These are phyloP conservation scores for Erythrocebus patas DNA, from an alignment of 2,113 vertebrate species.

Conservation along the genomic window DNA sequence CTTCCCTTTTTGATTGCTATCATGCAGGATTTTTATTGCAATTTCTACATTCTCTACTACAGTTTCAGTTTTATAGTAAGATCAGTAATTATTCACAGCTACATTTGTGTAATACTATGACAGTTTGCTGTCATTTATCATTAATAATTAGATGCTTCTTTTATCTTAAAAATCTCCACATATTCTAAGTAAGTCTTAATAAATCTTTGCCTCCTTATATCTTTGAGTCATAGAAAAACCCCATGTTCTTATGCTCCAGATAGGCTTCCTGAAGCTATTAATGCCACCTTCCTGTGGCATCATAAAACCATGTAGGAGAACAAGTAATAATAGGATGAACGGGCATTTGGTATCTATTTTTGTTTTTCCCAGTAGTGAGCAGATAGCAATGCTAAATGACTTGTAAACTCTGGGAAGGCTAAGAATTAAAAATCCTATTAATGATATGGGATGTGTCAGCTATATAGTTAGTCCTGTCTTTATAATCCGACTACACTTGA, in stretches of 20 bases:
- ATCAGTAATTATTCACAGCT: neutral
- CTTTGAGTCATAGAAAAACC: neutral
- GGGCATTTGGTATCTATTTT: neutral
- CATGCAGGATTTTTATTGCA: neutral
- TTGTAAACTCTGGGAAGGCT: slow-evolving; percentile 9
- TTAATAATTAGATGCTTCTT: slow-evolving; percentile 20
- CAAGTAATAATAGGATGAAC: neutral
- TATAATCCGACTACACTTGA: neutral
- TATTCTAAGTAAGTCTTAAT: slow-evolving; percentile 19
- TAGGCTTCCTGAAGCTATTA: neutral
- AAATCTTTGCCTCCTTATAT: slow-evolving; percentile 1
- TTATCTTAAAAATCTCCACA: slow-evolving; percentile 33
- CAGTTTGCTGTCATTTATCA: slow-evolving; percentile 40
- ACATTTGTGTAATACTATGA: slow-evolving; percentile 7
- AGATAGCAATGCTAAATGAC: neutral
- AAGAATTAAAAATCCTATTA: slow-evolving; percentile 20
- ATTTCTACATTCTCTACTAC: neutral
- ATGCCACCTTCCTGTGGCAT: neutral
- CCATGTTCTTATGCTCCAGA: neutral
- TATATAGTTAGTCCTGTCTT: neutral
- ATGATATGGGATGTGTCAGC: neutral
- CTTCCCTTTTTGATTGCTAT: slow-evolving; percentile 9
- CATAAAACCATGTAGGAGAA: neutral
- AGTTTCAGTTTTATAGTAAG: neutral
- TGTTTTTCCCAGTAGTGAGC: neutral